Base-by-base conservation (phyloP, 2,797 vertebrate species). In the Semaprochilodus insignis region DNA sequence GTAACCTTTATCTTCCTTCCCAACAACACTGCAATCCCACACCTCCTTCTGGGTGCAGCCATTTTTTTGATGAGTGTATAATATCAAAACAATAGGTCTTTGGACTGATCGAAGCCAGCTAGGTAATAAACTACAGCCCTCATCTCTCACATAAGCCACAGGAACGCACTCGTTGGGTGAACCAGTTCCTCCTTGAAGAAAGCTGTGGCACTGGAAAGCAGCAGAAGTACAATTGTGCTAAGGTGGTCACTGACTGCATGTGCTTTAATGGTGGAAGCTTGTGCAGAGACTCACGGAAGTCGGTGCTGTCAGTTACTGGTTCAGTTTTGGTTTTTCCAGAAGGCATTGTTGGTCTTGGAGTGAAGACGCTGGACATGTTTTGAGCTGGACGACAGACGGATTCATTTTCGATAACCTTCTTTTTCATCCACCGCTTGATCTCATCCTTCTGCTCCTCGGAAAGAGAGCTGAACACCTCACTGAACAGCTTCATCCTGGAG, bases 401-500 rank as follows among this genome's bases (percentile, higher is more conserved):
- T 71, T 91, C 16, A 23, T 84, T 90, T 80, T 91, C 76, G 6
- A 55, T 13, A 55, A 94, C 85, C 78, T 88, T 90, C 15, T 90
- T 81, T 84, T 91, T 95, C 2, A 60, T 78, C 95, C 94, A 95
- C 0, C 77, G 79, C 16, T 66, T 76, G 78, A 94, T 88, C 27
- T 59, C 7, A 7, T 27, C 79, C 78, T 75, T 91, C 70, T 93
- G 86, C 0, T 60, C 21, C 19, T 90, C 63, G 19, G 91, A 83
- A 76, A 92, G 88, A 31, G 11, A 1, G 1, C 7, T 23, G 51
- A 91, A 88, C 48, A 87, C 65, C 16, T 89, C 85, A 25, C 74
- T 74, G 27, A 95, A 84, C 88, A 88, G 69, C 48, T 60, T 74
- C 92, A 94, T 93, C 78, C 95, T 95, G 27, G 63, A 63, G 34